A percentile compares a stretch with the other conserved stretches of the same genome.
These are phyloP conservation scores for Scrobipalpa atriplicella DNA, from an alignment of 2,888 invertebrate genomes.

Conservation along the genomic window DNA sequence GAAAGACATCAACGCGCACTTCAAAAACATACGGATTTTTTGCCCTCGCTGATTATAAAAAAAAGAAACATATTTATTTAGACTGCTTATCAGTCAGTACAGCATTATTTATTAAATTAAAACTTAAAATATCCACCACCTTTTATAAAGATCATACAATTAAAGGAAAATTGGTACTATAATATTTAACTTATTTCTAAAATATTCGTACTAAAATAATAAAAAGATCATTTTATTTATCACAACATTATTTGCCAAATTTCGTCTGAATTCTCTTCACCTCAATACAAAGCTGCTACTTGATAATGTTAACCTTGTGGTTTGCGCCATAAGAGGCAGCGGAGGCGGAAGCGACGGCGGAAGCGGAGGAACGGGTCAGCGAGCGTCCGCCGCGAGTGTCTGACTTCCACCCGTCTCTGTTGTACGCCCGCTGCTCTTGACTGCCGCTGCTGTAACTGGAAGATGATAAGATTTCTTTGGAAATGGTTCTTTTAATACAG, in stretches of 20 bases:
- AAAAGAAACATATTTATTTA: not conserved
- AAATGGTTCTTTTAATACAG: too few relatives aligned
- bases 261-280: not conserved
- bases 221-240: not conserved
- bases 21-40: too few relatives aligned
- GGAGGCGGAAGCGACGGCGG: slow-evolving; percentile 48
- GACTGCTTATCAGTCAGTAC: not conserved
- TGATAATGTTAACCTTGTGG: slow-evolving; percentile 16
- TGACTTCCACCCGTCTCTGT: slow-evolving; percentile 43
- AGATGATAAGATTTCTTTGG: not conserved
- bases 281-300: not conserved
- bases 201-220: not conserved
- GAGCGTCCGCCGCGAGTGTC: slow-evolving; percentile 45
- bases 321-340: slow-evolving; percentile 34
- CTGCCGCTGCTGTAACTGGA: slow-evolving; percentile 49
- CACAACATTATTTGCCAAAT: slow-evolving; percentile 4
- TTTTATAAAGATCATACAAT: not conserved
- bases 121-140: not conserved
- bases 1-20: slow-evolving; percentile 7
- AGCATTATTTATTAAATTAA: not conserved
- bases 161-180: not conserved
- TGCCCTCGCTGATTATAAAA: not conserved
- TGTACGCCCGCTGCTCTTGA: slow-evolving; percentile 48
- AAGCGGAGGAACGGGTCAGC: slow-evolving; percentile 46
- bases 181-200: not conserved